A percentile compares a stretch with the other conserved stretches of the same genome.
These are phyloP conservation scores for Aporophyla nigra DNA, from an alignment of 2,888 invertebrate species.

Conservation along the genomic window DNA sequence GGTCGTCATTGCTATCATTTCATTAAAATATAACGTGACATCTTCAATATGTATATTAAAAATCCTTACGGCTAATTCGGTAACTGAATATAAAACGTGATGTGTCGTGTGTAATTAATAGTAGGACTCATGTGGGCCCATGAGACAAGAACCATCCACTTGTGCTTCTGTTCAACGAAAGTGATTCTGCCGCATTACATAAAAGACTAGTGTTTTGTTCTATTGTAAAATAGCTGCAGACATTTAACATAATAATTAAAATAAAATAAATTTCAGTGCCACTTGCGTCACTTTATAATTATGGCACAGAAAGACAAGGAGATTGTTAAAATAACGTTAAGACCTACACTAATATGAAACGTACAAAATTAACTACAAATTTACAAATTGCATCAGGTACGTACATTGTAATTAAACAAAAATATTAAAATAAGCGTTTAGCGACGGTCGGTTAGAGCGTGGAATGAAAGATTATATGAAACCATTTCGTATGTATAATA, in stretches of 20 bases:
- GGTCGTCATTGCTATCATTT: constrained; percentile 79
- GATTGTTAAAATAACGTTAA: constrained; percentile 71
- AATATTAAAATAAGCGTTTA: constrained; percentile 78
- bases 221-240: constrained; percentile 70
- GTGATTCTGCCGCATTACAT: constrained; percentile 70
- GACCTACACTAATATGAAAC: constrained; percentile 72
- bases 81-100: constrained; percentile 72
- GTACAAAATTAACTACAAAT: constrained; percentile 83
- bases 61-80: constrained; percentile 80
- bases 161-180: constrained; percentile 34
- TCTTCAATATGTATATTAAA: constrained; percentile 76
- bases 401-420: constrained; percentile 78
- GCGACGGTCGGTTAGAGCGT: constrained; percentile 73
- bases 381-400: constrained; percentile 86
- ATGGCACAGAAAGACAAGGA: constrained; percentile 80
- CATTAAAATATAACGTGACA: constrained; percentile 80
- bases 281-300: constrained; percentile 67
- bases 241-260: constrained; percentile 66
- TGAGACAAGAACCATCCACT: constrained; percentile 21
- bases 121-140: constrained; percentile 8
- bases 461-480: constrained; percentile 79
- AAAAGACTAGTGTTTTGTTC: constrained; percentile 81
- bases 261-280: constrained; percentile 72
- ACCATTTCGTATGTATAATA: constrained; percentile 53
- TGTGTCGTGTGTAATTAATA: constrained; percentile 42